phyloP scores from a whole-genome alignment of 2,113 vertebrate genomes.

The Astur gentilis region DNA sequence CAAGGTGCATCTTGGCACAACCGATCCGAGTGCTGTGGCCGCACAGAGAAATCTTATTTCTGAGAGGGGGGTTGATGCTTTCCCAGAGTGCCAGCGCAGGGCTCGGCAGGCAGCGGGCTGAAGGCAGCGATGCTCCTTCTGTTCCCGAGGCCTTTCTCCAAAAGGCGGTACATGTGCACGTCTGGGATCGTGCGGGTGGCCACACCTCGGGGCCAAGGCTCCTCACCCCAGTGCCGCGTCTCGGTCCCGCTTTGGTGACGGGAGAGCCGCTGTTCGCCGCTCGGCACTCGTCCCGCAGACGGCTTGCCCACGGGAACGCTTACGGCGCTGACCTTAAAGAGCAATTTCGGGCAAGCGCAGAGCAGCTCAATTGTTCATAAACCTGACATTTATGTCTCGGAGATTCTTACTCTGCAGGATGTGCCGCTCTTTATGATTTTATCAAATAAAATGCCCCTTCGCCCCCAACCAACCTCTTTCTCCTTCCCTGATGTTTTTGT shows the following conservation, averaged over 20 bases:
- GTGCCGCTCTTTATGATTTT: constrained; percentile 66
- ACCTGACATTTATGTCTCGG: constrained; percentile 74
- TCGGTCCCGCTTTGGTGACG: not conserved
- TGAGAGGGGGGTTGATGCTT: fast-evolving
- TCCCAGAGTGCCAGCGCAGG: not conserved
- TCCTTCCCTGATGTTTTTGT: constrained; percentile 10
- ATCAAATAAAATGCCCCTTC: constrained; percentile 62
- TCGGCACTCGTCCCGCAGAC: not conserved
- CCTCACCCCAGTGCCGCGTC: fast-evolving
- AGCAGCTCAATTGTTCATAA: constrained; percentile 75
- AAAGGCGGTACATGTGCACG: fast-evolving
- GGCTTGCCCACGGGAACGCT: constrained; percentile 44
- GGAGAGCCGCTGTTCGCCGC: not conserved
- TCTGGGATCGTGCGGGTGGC: not conserved
- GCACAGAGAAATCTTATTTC: not conserved
- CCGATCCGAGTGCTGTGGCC: fast-evolving
- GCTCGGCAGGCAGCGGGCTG: not conserved
- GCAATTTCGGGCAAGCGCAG: constrained; percentile 62
- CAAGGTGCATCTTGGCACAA: not conserved
- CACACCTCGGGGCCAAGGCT: not conserved
- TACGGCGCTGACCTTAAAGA: constrained; percentile 70
- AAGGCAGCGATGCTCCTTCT: not conserved
- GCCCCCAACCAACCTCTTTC: not conserved
- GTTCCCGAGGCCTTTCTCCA: not conserved
- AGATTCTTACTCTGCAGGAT: constrained; percentile 47